Evolutionary conservation across 1,140 invertebrate species (phyloP), one percentile per base, ranked within the genome.

Genomic region (Solen grandis): DNA sequence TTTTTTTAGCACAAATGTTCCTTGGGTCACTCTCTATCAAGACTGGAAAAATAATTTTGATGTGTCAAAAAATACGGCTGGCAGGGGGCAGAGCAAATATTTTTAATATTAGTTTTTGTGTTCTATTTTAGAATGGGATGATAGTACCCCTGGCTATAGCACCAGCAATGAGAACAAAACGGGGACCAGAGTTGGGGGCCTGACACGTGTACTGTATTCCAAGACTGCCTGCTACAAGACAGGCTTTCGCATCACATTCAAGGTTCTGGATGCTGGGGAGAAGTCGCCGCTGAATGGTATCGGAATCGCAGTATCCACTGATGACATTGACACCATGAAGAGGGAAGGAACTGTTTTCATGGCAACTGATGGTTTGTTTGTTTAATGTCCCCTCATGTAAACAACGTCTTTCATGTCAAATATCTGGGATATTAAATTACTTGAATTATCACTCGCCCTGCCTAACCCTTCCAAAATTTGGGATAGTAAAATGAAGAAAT

Each of bases 131-230:
- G 90, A 90, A 85, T 91, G 90, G 90, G 65, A 63, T 33, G 52
- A 57, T 35, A 57, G 36, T 31, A 79, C 77, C 63, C 79, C 85
- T 33, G 87, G 84, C n/a, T 91, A 91, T 62, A 57, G 68, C 50
- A 62, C 81, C 8, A 89, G 86, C 72, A 88, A 90, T 83, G 90
- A 91, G 55, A 84, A 88, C 66, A 88, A 86, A 57, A 90, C 85
- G 33, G 88, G 84, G 1, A 90, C 88, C 2, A 66, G 87, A 38
- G 81, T 75, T 22, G 35, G 52, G 13, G 86, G 86, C 25, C 25
- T 84, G 8, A 86, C 86, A 5, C 41, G 66, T 36, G 82, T 90
- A 0, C 77, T 90, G 5, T 89, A 90, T 63, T 91, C 90, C 0
- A 85, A 77, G 35, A 57, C 27, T 3, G 66, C 75, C 13, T 84